Base-by-base conservation (phyloP, 2,797 vertebrate genomes). In the Naso thynnoides region DNA sequence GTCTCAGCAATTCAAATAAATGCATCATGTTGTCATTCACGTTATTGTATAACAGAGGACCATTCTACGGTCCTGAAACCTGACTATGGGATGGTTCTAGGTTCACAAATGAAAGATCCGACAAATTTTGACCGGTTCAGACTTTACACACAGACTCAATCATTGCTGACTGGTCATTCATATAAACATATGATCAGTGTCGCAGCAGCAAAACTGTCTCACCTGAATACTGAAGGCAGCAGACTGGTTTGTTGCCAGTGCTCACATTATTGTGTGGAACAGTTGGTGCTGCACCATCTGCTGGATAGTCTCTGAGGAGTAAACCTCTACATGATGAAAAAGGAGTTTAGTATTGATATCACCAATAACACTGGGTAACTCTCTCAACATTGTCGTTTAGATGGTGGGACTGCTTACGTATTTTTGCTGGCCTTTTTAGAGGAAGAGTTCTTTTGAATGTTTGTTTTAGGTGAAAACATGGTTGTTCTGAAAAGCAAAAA, bases 181-280 rank as follows among this genome's bases (percentile, higher is more conserved):
- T 24, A 19, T 58, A 11, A 69, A 24, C 10, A 76, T 26, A 24
- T 15, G 15, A 29, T 47, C 19, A 29, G 19, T 73, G 38, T 58
- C 62, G 31, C 42, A 67, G 44, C 41, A 50, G 15, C 56, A 24
- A 42, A 7, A 38, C 10, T 11, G 68, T 76, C 87, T 59, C 84
- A 98, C 97, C 96, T 74, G 96, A 97, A 87, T 95, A 96, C 58
- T 96, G 94, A 57, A 96, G 21, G 45, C 93, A 95, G 74, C 61
- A 87, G 50, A 96, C 53, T 21, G 94, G 86, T 4, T 94, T 92
- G 53, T 42, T 83, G 19, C 89, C 73, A 57, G 94, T 54, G 6
- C 81, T 81, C 7, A 95, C 76, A 60, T 89, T 82, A 73, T 49
- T 84, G 18, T 77, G 44, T 45, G 76, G 89, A 44, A 73, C 65